Evolutionary conservation across 2,888 invertebrate genomes (phyloP), one percentile per base, ranked within the genome.

Genomic region (Gnatocerus cornutus): DNA sequence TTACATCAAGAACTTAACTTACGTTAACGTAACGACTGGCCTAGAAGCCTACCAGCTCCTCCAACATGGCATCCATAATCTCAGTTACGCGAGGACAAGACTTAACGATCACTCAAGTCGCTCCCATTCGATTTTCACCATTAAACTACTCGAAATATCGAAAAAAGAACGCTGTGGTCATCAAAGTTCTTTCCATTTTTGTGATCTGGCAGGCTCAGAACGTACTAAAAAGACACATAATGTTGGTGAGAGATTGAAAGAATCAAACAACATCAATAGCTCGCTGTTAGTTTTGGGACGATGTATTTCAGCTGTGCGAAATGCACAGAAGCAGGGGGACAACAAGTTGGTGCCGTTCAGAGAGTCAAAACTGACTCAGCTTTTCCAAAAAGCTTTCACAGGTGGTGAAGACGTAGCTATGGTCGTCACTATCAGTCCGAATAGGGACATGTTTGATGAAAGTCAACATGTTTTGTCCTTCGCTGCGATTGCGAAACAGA

Each of bases 171-270:
- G 79, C 68, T n/a, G n/a, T n/a, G 21, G 83, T 68, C 69, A 79
- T 16, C 73, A 79, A 27, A 82, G 85, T 0, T 81, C 77, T 50
- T 87, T 97, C 74, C 91, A 94, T 0, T 92, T 98, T 78, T 97
- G 96, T 84, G 98, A 98, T 86, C 86, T 98, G 73, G 98, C 98
- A 46, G 98, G 98, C 0, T 91, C 94, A 10, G 97, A 97, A 83
- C 88, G 96, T 1, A 87, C 90, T 0, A 90, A 91, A 46, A 94
- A 93, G 79, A 92, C 94, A 0, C 86, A 89, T 41, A 93, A 93
- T 82, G 87, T 87, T 1, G 94, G 93, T 41, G 89, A 90, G 3
- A 86, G 95, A 6, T 86, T 96, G 71, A 90, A 89, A 72, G 98
- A 98, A 86, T 94, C 96, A 0, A 91, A 93, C 61, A 92, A 91